These are phyloP conservation scores for Polypterus senegalus DNA, from an alignment of 2,113 vertebrate genomes.

Conservation along the genomic window DNA sequence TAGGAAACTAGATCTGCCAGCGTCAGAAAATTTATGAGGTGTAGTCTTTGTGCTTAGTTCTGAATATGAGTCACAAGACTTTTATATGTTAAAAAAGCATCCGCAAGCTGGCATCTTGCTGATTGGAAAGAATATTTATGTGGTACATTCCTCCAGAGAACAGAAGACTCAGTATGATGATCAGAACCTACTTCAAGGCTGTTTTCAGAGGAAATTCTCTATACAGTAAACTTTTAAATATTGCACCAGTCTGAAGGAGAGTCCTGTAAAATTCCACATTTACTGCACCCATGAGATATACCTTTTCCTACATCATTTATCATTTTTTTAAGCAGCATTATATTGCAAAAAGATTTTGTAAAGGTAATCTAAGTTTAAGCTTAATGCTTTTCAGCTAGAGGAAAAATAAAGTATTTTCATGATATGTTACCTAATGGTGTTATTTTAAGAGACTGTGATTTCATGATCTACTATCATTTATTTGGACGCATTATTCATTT, in stretches of 20 bases:
- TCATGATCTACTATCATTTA: too few species aligned
- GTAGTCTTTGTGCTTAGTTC: constrained; percentile 3
- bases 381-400: too few species aligned
- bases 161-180: not conserved
- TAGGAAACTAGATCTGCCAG: too few species aligned
- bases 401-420: too few species aligned
- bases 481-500: too few species aligned
- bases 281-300: not conserved
- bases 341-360: too few species aligned
- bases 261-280: not conserved
- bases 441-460: too few species aligned
- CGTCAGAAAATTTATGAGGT: not conserved
- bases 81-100: not conserved
- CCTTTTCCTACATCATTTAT: not conserved
- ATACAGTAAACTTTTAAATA: constrained; percentile 3
- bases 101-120: not conserved
- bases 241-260: not conserved
- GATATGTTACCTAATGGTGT: too few species aligned
- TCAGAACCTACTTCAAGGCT: not conserved
- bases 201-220: not conserved
- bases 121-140: constrained; percentile 2
- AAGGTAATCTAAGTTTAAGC: too few species aligned
- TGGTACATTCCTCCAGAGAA: not conserved
- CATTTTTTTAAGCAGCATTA: not conserved
- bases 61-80: not conserved